Base-by-base conservation (phyloP, 2,113 vertebrate species). In the Pedionomus torquatus region DNA sequence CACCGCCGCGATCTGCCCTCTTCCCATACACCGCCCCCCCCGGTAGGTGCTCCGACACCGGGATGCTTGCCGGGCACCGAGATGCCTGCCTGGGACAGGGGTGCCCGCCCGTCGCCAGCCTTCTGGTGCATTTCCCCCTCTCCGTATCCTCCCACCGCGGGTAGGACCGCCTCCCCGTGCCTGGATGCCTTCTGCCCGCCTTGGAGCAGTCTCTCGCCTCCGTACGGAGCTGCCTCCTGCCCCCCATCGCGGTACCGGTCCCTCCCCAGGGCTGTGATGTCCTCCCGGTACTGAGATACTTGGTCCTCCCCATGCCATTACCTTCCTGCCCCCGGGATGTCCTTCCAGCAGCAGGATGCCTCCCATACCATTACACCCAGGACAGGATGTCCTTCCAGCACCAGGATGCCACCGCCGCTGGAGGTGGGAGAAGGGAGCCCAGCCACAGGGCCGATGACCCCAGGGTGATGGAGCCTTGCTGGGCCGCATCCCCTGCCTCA, bases 361-460 rank as follows among this genome's bases (percentile, higher is more conserved):
- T 24, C 26, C 23, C 48, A 15, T 7, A 23, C 30, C 65, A n/a
- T 46, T 33, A 66, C 9, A 17, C 21, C 51, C 52, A 43, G 51
- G 20, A 43, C 30, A 15, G 31, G 35, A 52, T 26, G 10, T 25
- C 11, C 16, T 41, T 39, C 31, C 11, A 10, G 30, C 33, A 65
- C 39, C 13, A 30, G 46, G 46, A 21, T 39, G 44, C n/a, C 33
- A 25, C 14, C 11, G 7, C 21, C 21, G 26, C n/a, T 24, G 16
- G 17, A 26, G 24, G 10, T n/a, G 26, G 51, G 49, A 51, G 28
- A 19, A 41, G 10, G 60, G 17, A 89, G 54, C 21, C 49, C 83
- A 31, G 54, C 7, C 0, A 3, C 17, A 24, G 19, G 39, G 16
- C 31, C 0, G 7, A 21, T 49, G 48, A 14, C 5, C 17, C 5